Conservation (phyloP, 1,140 invertebrate species). For the Octopus bimaculoides region DNA sequence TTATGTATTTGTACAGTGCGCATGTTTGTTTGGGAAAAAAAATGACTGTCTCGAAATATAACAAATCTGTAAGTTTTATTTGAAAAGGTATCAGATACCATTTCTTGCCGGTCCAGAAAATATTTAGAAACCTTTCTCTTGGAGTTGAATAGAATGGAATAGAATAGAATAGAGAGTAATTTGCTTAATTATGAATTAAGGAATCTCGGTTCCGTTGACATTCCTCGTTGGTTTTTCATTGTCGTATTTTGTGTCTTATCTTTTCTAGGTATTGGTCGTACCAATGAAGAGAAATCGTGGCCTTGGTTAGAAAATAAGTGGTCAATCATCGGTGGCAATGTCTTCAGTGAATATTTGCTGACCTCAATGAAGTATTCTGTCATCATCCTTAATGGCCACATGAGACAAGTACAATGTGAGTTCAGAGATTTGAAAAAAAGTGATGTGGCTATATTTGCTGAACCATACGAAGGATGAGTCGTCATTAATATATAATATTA, state of each 20-base stretch:
- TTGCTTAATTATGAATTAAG: too few relatives aligned
- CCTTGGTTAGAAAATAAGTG: slow-evolving; percentile 70
- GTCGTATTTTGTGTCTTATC: neutral
- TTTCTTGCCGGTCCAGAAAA: too few relatives aligned
- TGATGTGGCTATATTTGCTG: slow-evolving; percentile 21
- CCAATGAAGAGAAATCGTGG: slow-evolving; percentile 30
- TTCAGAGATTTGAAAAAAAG: slow-evolving; percentile 37
- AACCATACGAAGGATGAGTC: slow-evolving; percentile 11
- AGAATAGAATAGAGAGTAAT: too few relatives aligned
- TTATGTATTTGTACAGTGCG: too few relatives aligned
- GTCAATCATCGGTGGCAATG: slow-evolving; percentile 69
- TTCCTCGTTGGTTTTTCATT: too few relatives aligned
- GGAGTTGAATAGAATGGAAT: too few relatives aligned
- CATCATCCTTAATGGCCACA: slow-evolving; percentile 73
- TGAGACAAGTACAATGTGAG: slow-evolving; percentile 75
- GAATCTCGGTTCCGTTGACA: too few relatives aligned
- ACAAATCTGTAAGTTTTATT: too few relatives aligned
- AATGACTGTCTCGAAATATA: too few relatives aligned
- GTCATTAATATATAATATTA: neutral
- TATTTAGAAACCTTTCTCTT: too few relatives aligned
- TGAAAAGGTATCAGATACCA: too few relatives aligned
- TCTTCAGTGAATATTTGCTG: slow-evolving; percentile 76
- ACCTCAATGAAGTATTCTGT: slow-evolving; percentile 72
- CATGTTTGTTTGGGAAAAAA: too few relatives aligned
- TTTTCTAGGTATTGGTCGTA: slow-evolving; percentile 39